Percentiles rank a stretch among this genome's conserved stretches.
phyloP scores from a whole-genome alignment of 2,113 vertebrate genomes.

The Zeus faber region DNA sequence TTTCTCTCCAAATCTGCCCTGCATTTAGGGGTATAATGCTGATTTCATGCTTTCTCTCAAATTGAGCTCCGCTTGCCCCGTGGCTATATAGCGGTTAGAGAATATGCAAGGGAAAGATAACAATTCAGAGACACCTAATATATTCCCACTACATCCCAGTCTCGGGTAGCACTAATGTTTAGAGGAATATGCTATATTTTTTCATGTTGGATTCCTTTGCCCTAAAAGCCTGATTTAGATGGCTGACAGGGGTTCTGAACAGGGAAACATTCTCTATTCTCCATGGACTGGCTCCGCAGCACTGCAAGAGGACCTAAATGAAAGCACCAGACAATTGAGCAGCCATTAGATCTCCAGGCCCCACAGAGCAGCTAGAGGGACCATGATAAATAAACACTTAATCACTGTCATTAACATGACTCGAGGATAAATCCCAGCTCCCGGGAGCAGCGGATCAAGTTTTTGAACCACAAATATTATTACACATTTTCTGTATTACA shows the following conservation, averaged over 20 bases:
- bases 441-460: slow-evolving; percentile 22
- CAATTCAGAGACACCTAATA: slow-evolving; percentile 34
- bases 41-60: slow-evolving; percentile 69
- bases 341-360: slow-evolving; percentile 42
- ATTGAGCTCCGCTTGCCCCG: slow-evolving; percentile 54
- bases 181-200: slow-evolving; percentile 49
- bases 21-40: slow-evolving; percentile 67
- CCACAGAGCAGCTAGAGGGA: slow-evolving; percentile 55
- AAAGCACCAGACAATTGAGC: slow-evolving; percentile 57
- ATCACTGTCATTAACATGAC: slow-evolving; percentile 55
- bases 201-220: slow-evolving; percentile 55
- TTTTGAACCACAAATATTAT: slow-evolving; percentile 42
- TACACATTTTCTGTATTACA: slow-evolving; percentile 25
- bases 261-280: slow-evolving; percentile 57
- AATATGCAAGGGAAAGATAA: slow-evolving; percentile 60
- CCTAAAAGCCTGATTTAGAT: slow-evolving; percentile 68
- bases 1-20: slow-evolving; percentile 55
- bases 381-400: slow-evolving; percentile 58
- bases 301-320: slow-evolving; percentile 56
- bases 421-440: slow-evolving; percentile 20
- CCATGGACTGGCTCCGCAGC: slow-evolving; percentile 43
- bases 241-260: slow-evolving; percentile 62
- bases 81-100: slow-evolving; percentile 63
- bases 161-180: slow-evolving; percentile 52
- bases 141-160: slow-evolving; percentile 58